Percentiles rank a stretch among this genome's conserved stretches.
phyloP scores from a whole-genome alignment of 2,797 vertebrate species.

The Cuculus canorus region DNA sequence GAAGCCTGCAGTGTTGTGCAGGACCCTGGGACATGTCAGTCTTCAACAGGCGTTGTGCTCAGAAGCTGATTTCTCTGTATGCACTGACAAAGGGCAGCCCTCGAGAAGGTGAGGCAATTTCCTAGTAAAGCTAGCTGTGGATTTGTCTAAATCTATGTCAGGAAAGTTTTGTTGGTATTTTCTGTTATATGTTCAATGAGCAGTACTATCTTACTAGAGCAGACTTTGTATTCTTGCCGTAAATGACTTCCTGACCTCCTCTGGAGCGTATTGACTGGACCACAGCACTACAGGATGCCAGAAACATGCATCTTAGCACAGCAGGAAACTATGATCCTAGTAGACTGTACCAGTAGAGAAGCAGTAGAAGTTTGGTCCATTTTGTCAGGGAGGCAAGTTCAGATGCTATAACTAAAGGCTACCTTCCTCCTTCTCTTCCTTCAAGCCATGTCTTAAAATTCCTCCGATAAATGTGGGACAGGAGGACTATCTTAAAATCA shows the following conservation, averaged over 20 bases:
- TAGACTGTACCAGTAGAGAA: background rate
- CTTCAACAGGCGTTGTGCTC: background rate
- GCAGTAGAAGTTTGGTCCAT: background rate
- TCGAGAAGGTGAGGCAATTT: background rate
- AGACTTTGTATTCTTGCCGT: background rate
- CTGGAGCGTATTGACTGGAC: background rate
- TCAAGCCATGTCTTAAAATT: background rate
- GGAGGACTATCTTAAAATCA: background rate
- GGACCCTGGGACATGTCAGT: background rate
- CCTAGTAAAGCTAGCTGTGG: background rate
- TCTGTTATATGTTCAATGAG: background rate
- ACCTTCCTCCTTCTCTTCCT: background rate
- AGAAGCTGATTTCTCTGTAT: background rate
- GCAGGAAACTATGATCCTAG: background rate
- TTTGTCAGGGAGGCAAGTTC: background rate
- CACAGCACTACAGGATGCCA: background rate
- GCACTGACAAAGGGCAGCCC: background rate
- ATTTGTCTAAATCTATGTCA: background rate
- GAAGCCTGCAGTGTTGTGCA: background rate
- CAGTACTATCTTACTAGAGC: background rate
- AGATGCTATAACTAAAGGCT: background rate
- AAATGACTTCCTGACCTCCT: background rate
- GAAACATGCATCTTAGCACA: background rate
- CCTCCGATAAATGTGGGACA: background rate
- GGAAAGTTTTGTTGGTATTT: background rate